Evolutionary conservation across 2,888 invertebrate species (phyloP), one percentile per base, ranked within the genome.

Genomic region (Cyclophora albipunctata): DNA sequence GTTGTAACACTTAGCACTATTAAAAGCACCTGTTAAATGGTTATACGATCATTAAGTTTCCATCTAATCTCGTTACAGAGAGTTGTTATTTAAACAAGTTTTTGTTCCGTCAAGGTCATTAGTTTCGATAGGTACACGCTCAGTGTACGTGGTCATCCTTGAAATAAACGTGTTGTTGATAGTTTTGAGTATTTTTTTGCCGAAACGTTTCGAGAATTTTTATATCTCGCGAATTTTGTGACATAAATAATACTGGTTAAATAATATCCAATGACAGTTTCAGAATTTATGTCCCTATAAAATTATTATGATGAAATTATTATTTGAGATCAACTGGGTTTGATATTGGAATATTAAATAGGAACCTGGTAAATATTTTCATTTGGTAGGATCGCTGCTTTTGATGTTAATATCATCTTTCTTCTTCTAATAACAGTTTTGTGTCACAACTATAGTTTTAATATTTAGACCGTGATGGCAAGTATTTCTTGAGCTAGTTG

Each of bases 81-180:
- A 56, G 58, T 64, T 66, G 62, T 66, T 67, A 59, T 64, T 64
- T 64, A 62, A 68, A 69, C 69, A 63, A 66, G 69, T 69, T 70
- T 67, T 68, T 64, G 57, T 58, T 54, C 52, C 54, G 57, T 54
- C 69, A 69, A 71, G 70, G 73, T 64, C 66, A 57, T 52, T 51
- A 48, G 52, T 56, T 57, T 64, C 55, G 51, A 61, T 64, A 56
- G 50, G 52, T 52, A 47, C 44, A 37, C 37, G 59, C 53, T 55
- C 51, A 54, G 43, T 50, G 56, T 57, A 56, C 61, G 57, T 59
- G 57, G 57, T 45, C 57, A 59, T 59, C 59, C 61, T 61, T 61
- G 59, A 56, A 51, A 55, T 55, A 48, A 55, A 56, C 59, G 54
- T 55, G 59, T 58, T 61, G 56, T 56, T 59, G 51, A 53, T 57